phyloP scores from a whole-genome alignment of 2,797 vertebrate genomes.

The Pseudochirops cupreus region DNA sequence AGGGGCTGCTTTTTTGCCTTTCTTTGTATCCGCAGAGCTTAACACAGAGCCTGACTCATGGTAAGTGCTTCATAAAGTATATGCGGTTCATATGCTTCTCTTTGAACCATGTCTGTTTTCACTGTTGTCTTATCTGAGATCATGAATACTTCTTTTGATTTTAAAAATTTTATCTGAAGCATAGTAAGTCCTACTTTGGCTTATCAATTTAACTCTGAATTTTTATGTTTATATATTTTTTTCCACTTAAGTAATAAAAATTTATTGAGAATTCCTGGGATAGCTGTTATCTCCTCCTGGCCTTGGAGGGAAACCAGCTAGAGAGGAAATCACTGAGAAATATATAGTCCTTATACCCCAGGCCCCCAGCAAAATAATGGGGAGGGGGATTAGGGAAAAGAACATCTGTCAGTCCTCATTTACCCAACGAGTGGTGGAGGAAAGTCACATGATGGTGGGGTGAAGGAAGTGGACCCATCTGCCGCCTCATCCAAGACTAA shows the following conservation, averaged over 20 bases:
- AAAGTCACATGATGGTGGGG: slow-evolving; percentile 34
- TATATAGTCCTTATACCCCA: slow-evolving; percentile 50
- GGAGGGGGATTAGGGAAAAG: slow-evolving; percentile 14
- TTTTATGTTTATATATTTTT: not conserved
- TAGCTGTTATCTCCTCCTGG: slow-evolving; percentile 51
- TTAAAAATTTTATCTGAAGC: not conserved
- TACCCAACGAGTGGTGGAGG: slow-evolving; percentile 23
- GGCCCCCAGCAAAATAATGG: slow-evolving; percentile 9
- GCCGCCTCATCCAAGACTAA: slow-evolving; percentile 36
- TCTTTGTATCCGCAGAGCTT: no score
- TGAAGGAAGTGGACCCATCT: not conserved
- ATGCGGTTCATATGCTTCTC: not conserved
- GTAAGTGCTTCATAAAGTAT: not conserved
- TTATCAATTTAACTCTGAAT: not conserved
- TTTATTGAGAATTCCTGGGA: slow-evolving; percentile 79
- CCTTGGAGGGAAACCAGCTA: slow-evolving; percentile 37
- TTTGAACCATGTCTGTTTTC: not conserved
- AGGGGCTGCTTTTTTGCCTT: no score
- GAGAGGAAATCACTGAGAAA: slow-evolving; percentile 67
- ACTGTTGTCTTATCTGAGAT: not conserved
- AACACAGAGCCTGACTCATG: no score
- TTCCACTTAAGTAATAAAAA: slow-evolving; percentile 75
- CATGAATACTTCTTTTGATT: not conserved
- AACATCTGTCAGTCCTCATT: slow-evolving; percentile 43
- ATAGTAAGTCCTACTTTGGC: not conserved